These are phyloP conservation scores for Megaceryle torquata DNA, from an alignment of 2,113 vertebrate species.

Conservation along the genomic window DNA sequence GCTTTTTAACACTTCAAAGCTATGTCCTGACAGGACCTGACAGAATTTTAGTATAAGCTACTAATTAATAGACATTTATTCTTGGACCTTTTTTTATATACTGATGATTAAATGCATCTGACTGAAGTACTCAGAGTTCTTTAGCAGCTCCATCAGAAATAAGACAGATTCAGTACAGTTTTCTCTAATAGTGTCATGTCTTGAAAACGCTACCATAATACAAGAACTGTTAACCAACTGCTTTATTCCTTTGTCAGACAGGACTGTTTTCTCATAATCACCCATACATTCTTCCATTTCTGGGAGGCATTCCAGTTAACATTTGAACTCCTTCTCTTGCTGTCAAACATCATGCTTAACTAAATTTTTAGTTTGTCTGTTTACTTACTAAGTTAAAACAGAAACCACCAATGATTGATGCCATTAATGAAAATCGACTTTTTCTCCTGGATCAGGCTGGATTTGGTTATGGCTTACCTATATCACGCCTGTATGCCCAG, in stretches of 20 bases:
- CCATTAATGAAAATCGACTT: not conserved
- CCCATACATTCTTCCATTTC: not conserved
- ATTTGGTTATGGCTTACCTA: slow-evolving; percentile 94
- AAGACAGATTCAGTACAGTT: not conserved
- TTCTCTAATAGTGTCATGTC: not conserved
- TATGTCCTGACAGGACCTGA: not conserved
- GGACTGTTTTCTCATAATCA: not conserved
- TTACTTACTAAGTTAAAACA: not conserved
- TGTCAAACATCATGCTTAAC: not conserved
- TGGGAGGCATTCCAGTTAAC: not conserved
- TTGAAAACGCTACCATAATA: not conserved
- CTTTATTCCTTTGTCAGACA: no score
- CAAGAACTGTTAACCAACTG: not conserved
- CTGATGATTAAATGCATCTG: not conserved
- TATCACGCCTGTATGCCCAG: slow-evolving; percentile 93
- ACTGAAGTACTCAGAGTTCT: not conserved
- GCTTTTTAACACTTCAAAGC: not conserved
- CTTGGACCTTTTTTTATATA: not conserved
- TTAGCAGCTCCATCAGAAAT: not conserved
- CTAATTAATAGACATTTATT: not conserved
- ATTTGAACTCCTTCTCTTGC: not conserved
- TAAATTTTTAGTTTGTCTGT: not conserved
- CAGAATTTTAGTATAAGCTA: not conserved
- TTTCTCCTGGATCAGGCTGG: slow-evolving; percentile 82
- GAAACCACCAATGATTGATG: not conserved